Conservation (phyloP, 2,888 invertebrate genomes). For the Cantharis nigra region DNA sequence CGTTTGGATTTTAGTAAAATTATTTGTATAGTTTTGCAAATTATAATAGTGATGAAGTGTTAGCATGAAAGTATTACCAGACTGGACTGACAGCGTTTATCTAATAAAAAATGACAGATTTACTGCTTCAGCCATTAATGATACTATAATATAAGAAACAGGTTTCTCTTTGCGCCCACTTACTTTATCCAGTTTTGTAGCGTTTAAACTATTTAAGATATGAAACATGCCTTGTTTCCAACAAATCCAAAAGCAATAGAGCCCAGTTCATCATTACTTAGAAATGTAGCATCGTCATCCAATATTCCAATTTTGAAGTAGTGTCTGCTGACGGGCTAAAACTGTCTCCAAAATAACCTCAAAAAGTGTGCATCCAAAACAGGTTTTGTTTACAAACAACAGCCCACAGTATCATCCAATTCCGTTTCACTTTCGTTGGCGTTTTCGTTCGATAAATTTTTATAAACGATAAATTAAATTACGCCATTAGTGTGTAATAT, state of each 20-base stretch:
- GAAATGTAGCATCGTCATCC: not conserved
- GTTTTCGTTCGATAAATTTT: not conserved
- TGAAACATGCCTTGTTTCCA: conserved; percentile 14
- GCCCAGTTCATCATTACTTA: not conserved
- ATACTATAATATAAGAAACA: conserved; percentile 34
- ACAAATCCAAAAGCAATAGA: conserved; percentile 2
- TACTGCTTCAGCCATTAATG: conserved; percentile 36
- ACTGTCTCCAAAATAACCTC: not conserved
- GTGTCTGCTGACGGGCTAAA: not conserved
- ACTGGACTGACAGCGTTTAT: conserved; percentile 32
- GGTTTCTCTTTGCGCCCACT: conserved; percentile 37
- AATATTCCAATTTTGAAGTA: not conserved
- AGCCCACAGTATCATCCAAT: not conserved
- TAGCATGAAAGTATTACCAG: conserved; percentile 25
- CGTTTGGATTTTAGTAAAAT: conserved; percentile 17
- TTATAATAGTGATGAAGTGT: conserved; percentile 31
- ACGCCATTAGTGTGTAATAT: conserved; percentile 37
- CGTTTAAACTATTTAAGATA: conserved; percentile 30
- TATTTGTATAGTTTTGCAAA: conserved; percentile 32
- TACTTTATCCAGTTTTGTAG: conserved; percentile 34
- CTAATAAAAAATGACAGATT: conserved; percentile 39
- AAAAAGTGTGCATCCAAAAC: conserved; percentile 2
- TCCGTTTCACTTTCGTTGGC: not conserved
- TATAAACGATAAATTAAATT: conserved; percentile 18
- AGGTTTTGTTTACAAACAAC: conserved; percentile 17